Percentiles rank a stretch among this genome's conserved stretches.
Conservation (phyloP, 2,797 vertebrate genomes). For the Pseudomugil tenellus region DNA sequence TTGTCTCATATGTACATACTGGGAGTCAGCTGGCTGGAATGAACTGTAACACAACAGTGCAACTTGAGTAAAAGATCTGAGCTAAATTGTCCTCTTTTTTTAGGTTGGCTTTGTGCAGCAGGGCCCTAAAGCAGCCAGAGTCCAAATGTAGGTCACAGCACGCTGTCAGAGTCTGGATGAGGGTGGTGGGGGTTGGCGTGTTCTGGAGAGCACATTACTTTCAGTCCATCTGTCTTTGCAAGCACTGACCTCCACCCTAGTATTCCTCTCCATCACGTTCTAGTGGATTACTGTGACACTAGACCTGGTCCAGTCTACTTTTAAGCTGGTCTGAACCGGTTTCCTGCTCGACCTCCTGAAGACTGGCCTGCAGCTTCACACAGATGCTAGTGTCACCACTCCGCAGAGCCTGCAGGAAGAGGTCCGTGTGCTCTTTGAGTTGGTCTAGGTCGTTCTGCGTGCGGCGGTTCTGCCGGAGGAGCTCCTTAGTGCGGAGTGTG, state of each 20-base stretch:
- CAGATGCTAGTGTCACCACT: constrained; percentile 83
- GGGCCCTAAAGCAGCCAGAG: constrained; percentile 41
- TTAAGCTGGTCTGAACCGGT: constrained; percentile 30
- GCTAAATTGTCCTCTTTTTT: constrained; percentile 14
- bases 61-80: constrained; percentile 26
- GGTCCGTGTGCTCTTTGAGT: constrained; percentile 86
- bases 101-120: constrained; percentile 47
- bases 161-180: constrained; percentile 34
- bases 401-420: constrained; percentile 86
- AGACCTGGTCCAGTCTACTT: constrained; percentile 55
- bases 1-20: constrained; percentile 14
- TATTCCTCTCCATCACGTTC: constrained; percentile 24
- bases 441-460: constrained; percentile 88
- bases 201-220: constrained; percentile 55
- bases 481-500: constrained; percentile 92
- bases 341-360: constrained; percentile 71
- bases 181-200: constrained; percentile 22
- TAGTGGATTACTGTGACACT: constrained; percentile 33
- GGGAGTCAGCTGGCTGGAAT: not conserved
- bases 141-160: constrained; percentile 71
- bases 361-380: constrained; percentile 83
- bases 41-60: not conserved
- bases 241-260: constrained; percentile 24
- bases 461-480: constrained; percentile 90
- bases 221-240: constrained; percentile 59